These are phyloP conservation scores for Gonatopus flavifemur DNA, from an alignment of 1,140 invertebrate genomes.

Conservation along the genomic window DNA sequence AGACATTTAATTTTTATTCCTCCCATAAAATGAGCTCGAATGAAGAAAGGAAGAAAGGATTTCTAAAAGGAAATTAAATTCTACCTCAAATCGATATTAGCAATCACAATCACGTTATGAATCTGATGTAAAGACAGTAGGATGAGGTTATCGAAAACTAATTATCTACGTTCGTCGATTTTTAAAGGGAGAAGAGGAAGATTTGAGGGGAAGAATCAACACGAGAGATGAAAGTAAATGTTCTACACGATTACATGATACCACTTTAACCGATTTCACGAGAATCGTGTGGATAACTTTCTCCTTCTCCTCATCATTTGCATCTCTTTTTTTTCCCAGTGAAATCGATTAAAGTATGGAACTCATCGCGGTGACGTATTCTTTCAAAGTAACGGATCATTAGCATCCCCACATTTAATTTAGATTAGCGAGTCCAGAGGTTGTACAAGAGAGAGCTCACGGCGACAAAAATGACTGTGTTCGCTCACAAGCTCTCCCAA, in stretches of 20 bases:
- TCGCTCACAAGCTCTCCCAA: not conserved
- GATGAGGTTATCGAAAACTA: slow-evolving; percentile 9
- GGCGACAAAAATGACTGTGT: slow-evolving; percentile 7
- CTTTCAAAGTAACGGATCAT: slow-evolving; percentile 41
- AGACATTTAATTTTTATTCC: too few relatives aligned
- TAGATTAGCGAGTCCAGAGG: slow-evolving; percentile 33
- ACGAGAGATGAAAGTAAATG: slow-evolving; percentile 15
- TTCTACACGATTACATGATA: slow-evolving; percentile 30
- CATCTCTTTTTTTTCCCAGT: slow-evolving; percentile 8
- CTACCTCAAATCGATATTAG: too few relatives aligned
- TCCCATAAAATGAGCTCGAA: too few relatives aligned
- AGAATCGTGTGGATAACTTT: slow-evolving; percentile 12
- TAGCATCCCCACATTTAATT: slow-evolving; percentile 44
- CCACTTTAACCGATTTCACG: slow-evolving; percentile 21
- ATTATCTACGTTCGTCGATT: slow-evolving; percentile 8
- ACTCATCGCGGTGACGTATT: slow-evolving; percentile 24
- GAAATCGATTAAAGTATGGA: slow-evolving; percentile 35
- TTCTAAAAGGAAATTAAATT: too few relatives aligned
- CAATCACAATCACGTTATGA: too few relatives aligned
- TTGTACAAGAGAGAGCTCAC: slow-evolving; percentile 19
- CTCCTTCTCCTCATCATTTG: not conserved
- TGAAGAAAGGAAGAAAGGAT: too few relatives aligned
- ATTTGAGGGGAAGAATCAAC: not conserved
- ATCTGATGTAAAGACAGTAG: too few relatives aligned
- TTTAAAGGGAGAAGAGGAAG: not conserved